phyloP scores from a whole-genome alignment of 1,140 invertebrate genomes.

The Hylaeus volcanicus region DNA sequence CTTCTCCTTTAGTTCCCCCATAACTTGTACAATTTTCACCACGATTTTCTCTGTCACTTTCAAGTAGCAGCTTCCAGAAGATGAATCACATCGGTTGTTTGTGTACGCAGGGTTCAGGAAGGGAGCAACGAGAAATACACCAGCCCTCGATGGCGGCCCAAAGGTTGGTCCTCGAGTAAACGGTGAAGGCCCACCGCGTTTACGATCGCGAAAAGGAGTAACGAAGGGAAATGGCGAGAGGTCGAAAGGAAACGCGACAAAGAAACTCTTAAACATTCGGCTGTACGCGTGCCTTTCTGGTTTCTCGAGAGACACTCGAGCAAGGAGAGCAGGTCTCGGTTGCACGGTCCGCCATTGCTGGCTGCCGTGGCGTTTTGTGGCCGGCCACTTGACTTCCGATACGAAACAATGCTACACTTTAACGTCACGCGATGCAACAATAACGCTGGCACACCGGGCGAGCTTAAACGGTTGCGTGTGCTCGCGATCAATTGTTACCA shows the following conservation, averaged over 20 bases:
- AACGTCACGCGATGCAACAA: conserved; percentile 22
- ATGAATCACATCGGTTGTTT: too few species aligned
- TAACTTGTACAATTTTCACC: too few species aligned
- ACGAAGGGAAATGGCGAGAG: conserved; percentile 5
- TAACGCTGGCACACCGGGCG: neutral
- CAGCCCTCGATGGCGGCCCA: too few species aligned
- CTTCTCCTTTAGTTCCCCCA: too few species aligned
- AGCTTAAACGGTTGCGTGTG: conserved; percentile 40
- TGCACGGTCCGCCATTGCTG: neutral
- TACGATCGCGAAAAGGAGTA: conserved; percentile 34
- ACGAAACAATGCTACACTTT: conserved; percentile 57
- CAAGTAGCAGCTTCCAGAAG: too few species aligned
- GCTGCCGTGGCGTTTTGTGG: neutral
- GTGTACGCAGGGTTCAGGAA: too few species aligned
- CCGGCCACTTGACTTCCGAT: conserved; percentile 11
- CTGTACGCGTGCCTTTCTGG: conserved; percentile 34
- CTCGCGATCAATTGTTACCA: conserved; percentile 23
- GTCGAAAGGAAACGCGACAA: conserved; percentile 2
- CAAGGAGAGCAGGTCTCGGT: conserved; percentile 13
- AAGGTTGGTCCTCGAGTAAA: conserved; percentile 17
- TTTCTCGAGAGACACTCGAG: conserved; percentile 39
- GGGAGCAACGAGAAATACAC: too few species aligned
- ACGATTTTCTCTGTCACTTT: too few species aligned
- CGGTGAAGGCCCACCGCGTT: conserved; percentile 12
- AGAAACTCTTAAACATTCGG: conserved; percentile 28